Evolutionary conservation across 2,113 vertebrate species (phyloP), one percentile per base, ranked within the genome.

Genomic region (Engraulis encrasicolus): DNA sequence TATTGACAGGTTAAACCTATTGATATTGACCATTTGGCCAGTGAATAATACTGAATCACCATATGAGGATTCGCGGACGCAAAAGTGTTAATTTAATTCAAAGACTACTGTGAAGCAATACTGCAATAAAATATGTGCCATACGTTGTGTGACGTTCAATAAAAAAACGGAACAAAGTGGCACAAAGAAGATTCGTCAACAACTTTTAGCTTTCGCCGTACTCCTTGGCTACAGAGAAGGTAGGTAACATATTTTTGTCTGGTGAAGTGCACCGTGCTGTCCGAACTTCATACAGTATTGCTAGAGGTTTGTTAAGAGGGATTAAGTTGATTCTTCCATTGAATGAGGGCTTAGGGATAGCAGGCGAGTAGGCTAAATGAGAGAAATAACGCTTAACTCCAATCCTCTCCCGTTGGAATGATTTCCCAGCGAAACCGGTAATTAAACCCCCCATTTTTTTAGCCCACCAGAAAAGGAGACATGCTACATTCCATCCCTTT

Each of bases 371-470:
- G 40, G 4, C 40, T 45, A 74, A 74, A 74, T 74, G 31, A 74
- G 66, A 15, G 27, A 66, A 93, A 79, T 83, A 91, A 90, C 80
- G 93, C 89, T 93, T 91, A 91, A 91, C 90, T 92, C 87, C 91
- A 93, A 92, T 93, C 92, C 92, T 94, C 95, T 94, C 92, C 92
- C 37, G 54, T n/a, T n/a, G 31, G 84, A 66, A 87, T 74, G 83
- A 61, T 82, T 66, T 78, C 91, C 61, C 94, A 90, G 85, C 88
- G 93, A 94, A 92, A 92, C 92, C 91, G 94, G 94, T 95, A 95
- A 95, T 96, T 96, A 95, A 95, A 94, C 92, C 92, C 93, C 90
- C 94, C 94, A 94, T 96, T 96, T 94, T 95, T 93, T 93, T 89
- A n/a, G n/a, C n/a, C n/a, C 87, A 92, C 91, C 91, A 94, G 94